Percentiles rank a stretch among this genome's conserved stretches.
Evolutionary conservation across 2,113 vertebrate species (phyloP).

Genomic region (Alexandromys fortis): DNA sequence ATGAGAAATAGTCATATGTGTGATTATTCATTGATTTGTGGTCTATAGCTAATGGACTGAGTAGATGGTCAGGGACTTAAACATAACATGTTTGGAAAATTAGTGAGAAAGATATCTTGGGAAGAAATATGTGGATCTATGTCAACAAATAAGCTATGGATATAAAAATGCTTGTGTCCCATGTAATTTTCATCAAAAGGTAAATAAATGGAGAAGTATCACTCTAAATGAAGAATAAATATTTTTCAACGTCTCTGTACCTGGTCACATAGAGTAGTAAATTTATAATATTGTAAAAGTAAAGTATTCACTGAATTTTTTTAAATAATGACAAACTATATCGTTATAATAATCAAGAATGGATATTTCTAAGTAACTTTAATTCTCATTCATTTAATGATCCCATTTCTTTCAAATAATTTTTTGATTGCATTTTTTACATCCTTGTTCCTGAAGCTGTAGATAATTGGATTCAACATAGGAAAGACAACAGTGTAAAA

Average conservation of each 20-base stretch:
- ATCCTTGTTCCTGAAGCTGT: slow-evolving; percentile 80
- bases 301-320: background rate
- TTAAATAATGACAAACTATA: background rate
- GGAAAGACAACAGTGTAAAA: slow-evolving; percentile 82
- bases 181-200: background rate
- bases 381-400: background rate
- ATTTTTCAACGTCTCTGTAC: background rate
- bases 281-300: background rate
- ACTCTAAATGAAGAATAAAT: background rate
- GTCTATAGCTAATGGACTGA: too few relatives aligned
- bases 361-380: too few relatives aligned
- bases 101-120: too few relatives aligned
- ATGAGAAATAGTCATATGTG: too few relatives aligned
- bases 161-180: too few relatives aligned
- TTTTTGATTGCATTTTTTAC: slow-evolving; percentile 78
- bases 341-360: background rate
- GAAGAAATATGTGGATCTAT: too few relatives aligned
- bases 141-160: too few relatives aligned
- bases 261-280: background rate
- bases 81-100: too few relatives aligned
- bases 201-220: background rate
- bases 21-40: too few relatives aligned
- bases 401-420: background rate
- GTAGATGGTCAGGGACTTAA: too few relatives aligned
- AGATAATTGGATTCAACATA: slow-evolving; percentile 83